These are phyloP conservation scores for Pterobdella sp. DNA, from an alignment of 2,888 invertebrate genomes.

Conservation along the genomic window DNA sequence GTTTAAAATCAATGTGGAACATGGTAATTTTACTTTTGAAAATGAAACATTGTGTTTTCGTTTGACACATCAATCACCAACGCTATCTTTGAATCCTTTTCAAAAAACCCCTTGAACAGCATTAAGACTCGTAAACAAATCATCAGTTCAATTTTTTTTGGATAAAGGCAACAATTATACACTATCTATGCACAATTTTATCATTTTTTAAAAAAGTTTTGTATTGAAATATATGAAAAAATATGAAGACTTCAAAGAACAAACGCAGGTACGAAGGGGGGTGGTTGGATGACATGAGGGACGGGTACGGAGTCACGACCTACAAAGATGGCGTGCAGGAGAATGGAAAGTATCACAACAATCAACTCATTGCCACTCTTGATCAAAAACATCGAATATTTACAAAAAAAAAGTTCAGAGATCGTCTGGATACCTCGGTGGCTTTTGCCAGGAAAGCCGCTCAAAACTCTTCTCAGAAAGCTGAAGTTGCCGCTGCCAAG, in stretches of 20 bases:
- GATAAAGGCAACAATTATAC: too few species aligned
- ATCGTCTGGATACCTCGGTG: constrained; percentile 24
- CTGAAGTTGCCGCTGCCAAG: constrained; percentile 16
- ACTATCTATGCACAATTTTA: too few species aligned
- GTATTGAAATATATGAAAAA: not conserved
- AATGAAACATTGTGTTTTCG: too few species aligned
- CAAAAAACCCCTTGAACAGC: too few species aligned
- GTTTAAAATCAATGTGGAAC: too few species aligned
- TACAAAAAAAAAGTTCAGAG: constrained; percentile 20
- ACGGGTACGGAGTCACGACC: constrained; percentile 21
- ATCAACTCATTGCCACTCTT: constrained; percentile 23
- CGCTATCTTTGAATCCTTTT: too few species aligned
- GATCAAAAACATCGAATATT: constrained; percentile 23
- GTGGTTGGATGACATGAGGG: constrained; percentile 24
- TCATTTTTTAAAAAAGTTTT: too few species aligned
- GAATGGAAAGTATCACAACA: constrained; percentile 24
- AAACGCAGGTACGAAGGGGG: constrained; percentile 24
- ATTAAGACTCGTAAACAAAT: too few species aligned
- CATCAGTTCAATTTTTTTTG: too few species aligned
- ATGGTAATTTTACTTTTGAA: too few species aligned
- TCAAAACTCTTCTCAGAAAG: constrained; percentile 18
- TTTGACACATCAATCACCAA: too few species aligned
- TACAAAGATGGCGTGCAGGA: constrained; percentile 14
- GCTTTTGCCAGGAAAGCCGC: constrained; percentile 23
- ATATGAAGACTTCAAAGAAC: not conserved